phyloP scores from a whole-genome alignment of 1,140 invertebrate species.

The Probaryconus sp. region DNA sequence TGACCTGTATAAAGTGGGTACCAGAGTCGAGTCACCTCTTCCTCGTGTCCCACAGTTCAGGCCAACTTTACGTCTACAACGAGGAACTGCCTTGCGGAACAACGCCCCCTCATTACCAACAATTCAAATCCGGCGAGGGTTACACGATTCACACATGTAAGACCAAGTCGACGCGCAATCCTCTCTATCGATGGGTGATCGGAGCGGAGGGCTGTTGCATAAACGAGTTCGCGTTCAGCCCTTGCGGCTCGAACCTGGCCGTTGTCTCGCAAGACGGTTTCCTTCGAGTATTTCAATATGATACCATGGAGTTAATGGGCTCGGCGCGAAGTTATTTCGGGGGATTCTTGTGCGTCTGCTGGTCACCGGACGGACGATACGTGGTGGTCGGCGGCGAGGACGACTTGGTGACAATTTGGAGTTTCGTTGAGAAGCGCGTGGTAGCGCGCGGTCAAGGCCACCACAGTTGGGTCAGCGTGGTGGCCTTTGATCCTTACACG shows the following conservation, averaged over 20 bases:
- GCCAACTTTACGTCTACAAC: conserved; percentile 98
- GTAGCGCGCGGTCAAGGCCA: conserved; percentile 96
- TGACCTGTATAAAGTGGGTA: conserved; percentile 99
- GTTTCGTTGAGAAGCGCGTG: conserved; percentile 93
- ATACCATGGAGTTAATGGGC: conserved; percentile 96
- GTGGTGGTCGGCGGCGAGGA: conserved; percentile 99
- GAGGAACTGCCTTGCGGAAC: conserved; percentile 94
- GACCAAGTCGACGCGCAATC: conserved; percentile 97
- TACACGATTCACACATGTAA: conserved; percentile 97
- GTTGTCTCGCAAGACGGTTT: conserved; percentile 98
- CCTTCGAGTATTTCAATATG: conserved; percentile 97
- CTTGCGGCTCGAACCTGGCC: conserved; percentile 94
- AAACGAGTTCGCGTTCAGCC: conserved; percentile 98
- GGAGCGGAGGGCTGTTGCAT: conserved; percentile 91
- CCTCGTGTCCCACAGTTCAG: conserved; percentile 95
- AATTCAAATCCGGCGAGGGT: conserved; percentile 96
- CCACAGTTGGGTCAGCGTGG: conserved; percentile 97
- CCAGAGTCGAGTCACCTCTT: conserved; percentile 96
- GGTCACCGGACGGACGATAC: conserved; percentile 97
- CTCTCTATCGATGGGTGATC: conserved; percentile 92
- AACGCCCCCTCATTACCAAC: conserved; percentile 92
- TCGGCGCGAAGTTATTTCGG: conserved; percentile 97
- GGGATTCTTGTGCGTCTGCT: conserved; percentile 96
- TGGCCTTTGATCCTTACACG: conserved; percentile 97
- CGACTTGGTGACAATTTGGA: conserved; percentile 99